Evolutionary conservation across 2,888 invertebrate species (phyloP).

Genomic region (Arge pagana): DNA sequence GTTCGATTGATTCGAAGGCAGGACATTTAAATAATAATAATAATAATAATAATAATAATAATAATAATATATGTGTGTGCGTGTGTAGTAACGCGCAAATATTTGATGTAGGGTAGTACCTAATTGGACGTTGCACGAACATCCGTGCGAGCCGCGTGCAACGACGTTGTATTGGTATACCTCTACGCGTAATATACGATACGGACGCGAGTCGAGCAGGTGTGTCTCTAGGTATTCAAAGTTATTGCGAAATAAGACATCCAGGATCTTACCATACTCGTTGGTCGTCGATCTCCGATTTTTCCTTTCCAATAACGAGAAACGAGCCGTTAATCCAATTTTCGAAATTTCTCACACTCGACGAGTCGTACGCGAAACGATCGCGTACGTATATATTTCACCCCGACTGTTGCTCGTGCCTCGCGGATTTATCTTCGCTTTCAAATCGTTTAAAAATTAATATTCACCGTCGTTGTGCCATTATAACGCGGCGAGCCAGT

Average conservation of each 20-base stretch:
- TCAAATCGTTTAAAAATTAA: conserved; percentile 1
- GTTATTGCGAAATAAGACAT: conserved; percentile 18
- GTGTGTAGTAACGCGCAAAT: no score
- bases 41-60: no score
- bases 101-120: no score
- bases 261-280: conserved; percentile 18
- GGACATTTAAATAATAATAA: no score
- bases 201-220: no score
- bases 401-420: background rate
- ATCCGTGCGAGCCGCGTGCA: no score
- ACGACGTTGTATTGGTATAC: no score
- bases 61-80: no score
- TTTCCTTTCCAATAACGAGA: background rate
- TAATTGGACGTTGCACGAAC: no score
- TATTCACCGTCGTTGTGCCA: conserved; percentile 8
- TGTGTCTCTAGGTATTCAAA: conserved; percentile 16
- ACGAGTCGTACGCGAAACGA: conserved; percentile 13
- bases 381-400: no score
- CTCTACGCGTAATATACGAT: no score
- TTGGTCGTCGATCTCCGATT: background rate
- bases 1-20: no score
- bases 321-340: conserved; percentile 13
- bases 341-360: conserved; percentile 3
- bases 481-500: conserved; percentile 15
- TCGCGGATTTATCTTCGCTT: background rate